Evolutionary conservation across 1,140 invertebrate species (phyloP).

Genomic region (Nebria ingens): DNA sequence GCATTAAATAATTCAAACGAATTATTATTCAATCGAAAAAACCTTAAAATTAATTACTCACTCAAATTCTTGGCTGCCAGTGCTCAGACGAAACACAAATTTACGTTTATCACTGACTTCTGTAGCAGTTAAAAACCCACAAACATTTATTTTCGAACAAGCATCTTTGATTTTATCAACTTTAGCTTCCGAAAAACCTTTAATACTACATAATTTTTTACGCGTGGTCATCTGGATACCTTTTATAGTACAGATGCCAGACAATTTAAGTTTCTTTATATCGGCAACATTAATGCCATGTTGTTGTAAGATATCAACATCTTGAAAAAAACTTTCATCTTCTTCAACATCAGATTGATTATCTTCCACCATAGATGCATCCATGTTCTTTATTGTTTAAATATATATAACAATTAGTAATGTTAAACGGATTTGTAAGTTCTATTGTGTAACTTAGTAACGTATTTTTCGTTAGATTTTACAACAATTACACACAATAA

Average conservation of each 20-base stretch:
- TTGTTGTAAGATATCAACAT: constrained; percentile 43
- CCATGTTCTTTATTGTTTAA: too few species aligned
- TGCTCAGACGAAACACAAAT: constrained; percentile 60
- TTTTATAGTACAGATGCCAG: constrained; percentile 71
- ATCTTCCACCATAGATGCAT: constrained; percentile 34
- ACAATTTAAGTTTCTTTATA: constrained; percentile 66
- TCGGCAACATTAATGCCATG: constrained; percentile 47
- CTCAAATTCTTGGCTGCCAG: constrained; percentile 64
- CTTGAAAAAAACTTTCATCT: constrained; percentile 42
- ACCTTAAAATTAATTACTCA: too few species aligned
- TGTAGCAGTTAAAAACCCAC: constrained; percentile 61
- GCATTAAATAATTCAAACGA: constrained; percentile 10
- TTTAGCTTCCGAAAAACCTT: constrained; percentile 71
- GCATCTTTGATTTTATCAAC: constrained; percentile 79
- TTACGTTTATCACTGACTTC: constrained; percentile 63
- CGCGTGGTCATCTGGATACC: constrained; percentile 72
- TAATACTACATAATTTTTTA: constrained; percentile 60
- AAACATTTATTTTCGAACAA: constrained; percentile 43
- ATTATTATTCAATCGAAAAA: too few species aligned
- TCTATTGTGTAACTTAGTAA: too few species aligned
- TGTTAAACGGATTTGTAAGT: too few species aligned
- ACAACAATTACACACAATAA: too few species aligned
- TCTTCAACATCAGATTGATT: constrained; percentile 35
- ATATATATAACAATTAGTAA: too few species aligned
- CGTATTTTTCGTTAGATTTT: too few species aligned